Base-by-base conservation (phyloP, 92 coral and sea anemone genomes). In the Paragorgia papillata region DNA sequence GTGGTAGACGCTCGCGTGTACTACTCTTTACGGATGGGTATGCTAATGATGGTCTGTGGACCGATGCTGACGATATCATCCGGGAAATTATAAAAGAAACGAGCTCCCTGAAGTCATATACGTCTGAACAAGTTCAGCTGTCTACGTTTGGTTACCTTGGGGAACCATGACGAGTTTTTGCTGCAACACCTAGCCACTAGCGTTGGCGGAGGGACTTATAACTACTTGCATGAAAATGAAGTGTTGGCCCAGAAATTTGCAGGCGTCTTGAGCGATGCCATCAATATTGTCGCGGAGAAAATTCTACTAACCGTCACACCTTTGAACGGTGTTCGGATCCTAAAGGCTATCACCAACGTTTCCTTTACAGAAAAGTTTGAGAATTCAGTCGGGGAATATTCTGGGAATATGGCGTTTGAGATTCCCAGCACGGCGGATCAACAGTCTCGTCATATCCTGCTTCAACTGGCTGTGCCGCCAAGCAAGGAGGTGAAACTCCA, bases 101-200 rank as follows among this genome's bases (percentile, higher is more conserved):
- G 40, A 53, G 49, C 28, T 22, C 7, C 26, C 57, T 70, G 3
- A 3, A 28, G 48, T 34, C 28, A 5, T 27, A 15, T 18, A 50
- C 77, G 77, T 21, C 21, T 56, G 62, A 62, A 21, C 62, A 70
- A 48, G 77, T 70, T 5, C 50, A 33, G 15, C 63, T 70, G 19
- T 51, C 77, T 33, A 70, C 77, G 33, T 70, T 70, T 51, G 77
- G 77, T 29, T 70, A 70, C 32, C 62, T 28, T 3, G n/a, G 77
- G 63, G 1, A 20, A 51, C 0, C 77, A 70, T 34, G 63, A 70
- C 32, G 62, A 70, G 24, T 0, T 6, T 30, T 48, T 70, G 20
- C 57, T 70, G 31, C 29, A 50, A 21, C 2, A 34, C 6, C 77
- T 70, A 2, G 77, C 77, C 2, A 70, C 77, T 9, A 51, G 31